phyloP scores from a whole-genome alignment of 1,140 invertebrate genomes.

The Neelides sp. region DNA sequence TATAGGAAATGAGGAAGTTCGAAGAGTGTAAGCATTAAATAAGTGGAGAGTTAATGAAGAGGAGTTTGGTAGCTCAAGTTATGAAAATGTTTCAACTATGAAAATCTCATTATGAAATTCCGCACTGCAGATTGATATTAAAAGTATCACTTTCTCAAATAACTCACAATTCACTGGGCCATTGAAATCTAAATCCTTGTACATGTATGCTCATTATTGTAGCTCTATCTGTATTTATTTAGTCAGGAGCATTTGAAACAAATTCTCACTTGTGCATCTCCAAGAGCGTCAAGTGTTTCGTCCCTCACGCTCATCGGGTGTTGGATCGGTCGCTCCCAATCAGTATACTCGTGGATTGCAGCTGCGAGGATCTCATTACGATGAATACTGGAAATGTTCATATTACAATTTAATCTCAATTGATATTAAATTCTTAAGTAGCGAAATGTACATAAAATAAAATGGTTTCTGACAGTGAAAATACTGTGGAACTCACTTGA shows the following conservation, averaged over 20 bases:
- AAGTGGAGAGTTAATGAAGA: no score
- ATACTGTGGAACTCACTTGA: conserved; percentile 36
- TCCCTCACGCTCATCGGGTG: conserved; percentile 46
- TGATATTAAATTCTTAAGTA: not conserved
- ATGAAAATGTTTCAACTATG: no score
- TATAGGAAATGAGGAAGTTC: no score
- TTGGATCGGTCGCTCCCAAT: conserved; percentile 85
- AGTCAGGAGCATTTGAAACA: not conserved
- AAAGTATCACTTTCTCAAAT: no score
- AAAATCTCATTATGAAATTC: no score
- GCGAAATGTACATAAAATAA: not conserved
- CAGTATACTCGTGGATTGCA: conserved; percentile 91
- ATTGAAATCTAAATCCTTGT: no score
- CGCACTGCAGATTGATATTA: no score
- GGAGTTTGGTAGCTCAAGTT: no score
- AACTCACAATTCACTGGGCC: no score
- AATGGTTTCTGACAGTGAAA: not conserved
- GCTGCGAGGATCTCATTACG: conserved; percentile 95
- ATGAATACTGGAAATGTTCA: conserved; percentile 49
- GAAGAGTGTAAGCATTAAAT: no score
- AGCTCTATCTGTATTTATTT: not conserved
- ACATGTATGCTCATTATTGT: no score
- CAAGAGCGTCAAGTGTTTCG: conserved; percentile 81
- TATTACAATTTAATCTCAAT: not conserved
- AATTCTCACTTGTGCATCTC: conserved; percentile 60